Base-by-base conservation (phyloP, 2,113 vertebrate species). In the Triplophysa tibetana region DNA sequence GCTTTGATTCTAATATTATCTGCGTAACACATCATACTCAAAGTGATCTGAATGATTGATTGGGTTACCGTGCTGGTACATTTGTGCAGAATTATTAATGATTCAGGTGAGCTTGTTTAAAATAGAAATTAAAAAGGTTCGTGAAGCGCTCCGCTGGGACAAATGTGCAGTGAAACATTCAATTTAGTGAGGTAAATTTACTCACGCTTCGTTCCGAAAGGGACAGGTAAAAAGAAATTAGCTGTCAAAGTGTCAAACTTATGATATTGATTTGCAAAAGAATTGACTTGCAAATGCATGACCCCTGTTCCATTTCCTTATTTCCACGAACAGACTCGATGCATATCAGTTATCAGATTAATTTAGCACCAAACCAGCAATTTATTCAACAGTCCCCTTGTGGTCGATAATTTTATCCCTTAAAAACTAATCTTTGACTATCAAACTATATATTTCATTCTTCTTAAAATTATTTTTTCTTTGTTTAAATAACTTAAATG, bases 251-350 rank as follows among this genome's bases (percentile, higher is more conserved):
- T 38, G 75, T 77, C 75, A 66, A 65, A 64, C 2, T 23, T 24
- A 65, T 61, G 12, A 65, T 65, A 54, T 23, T 54, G 11, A 65
- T 65, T 23, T 38, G 61, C 17, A 21, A 77, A 76, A 65, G 33
- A 54, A 77, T 66, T 66, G 75, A 77, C 61, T 66, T 77, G 45
- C 62, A 77, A 77, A 77, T 77, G 43, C 19, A 65, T 14, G n/a
- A n/a, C 54, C 54, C 17, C n/a, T 58, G 43, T 65, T 54, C 45
- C 3, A 8, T 13, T 63, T 26, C 41, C 41, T 76, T 75, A 45
- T 75, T 75, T 19, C 21, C 41, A 62, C 38, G 45, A 62, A 23
- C 29, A 58, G 14, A 33, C 48, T 70, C 8, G 1, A 38, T 26
- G 8, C 4, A 38, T 48, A 62, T 60, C 45, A 24, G 21, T 26